A percentile compares a stretch with the other conserved stretches of the same genome.
These are phyloP conservation scores for Ischnura elegans DNA, from an alignment of 2,888 invertebrate genomes.

Conservation along the genomic window DNA sequence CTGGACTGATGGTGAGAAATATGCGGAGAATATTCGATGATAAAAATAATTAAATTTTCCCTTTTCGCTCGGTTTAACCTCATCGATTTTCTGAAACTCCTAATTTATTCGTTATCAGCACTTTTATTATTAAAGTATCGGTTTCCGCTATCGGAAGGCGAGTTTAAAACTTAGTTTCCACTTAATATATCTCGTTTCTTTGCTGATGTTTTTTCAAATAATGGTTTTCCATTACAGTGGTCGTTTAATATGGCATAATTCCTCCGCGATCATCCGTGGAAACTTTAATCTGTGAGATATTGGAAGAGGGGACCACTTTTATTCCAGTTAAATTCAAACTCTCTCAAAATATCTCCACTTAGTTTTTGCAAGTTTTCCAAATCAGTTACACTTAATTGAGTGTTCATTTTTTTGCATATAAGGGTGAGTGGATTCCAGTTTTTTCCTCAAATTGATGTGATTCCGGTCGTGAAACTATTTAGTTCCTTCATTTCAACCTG, in stretches of 20 bases:
- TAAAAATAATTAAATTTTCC: background rate
- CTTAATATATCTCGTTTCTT: background rate
- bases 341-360: background rate
- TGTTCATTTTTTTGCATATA: background rate
- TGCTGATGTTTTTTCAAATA: background rate
- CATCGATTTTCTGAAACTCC: background rate
- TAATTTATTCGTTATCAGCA: background rate
- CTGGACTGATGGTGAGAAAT: background rate
- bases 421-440: background rate
- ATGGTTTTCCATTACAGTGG: background rate
- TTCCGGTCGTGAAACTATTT: background rate
- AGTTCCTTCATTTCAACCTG: background rate
- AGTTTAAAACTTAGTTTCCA: background rate
- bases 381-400: background rate
- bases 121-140: background rate
- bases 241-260: background rate
- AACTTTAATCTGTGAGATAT: background rate
- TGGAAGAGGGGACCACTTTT: background rate
- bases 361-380: background rate
- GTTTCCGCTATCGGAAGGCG: background rate
- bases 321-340: background rate
- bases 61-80: background rate
- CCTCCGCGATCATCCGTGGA: background rate
- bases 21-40: background rate
- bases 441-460: background rate